Conservation (phyloP, 2,888 invertebrate genomes). For the Halictus quadricinctus region DNA sequence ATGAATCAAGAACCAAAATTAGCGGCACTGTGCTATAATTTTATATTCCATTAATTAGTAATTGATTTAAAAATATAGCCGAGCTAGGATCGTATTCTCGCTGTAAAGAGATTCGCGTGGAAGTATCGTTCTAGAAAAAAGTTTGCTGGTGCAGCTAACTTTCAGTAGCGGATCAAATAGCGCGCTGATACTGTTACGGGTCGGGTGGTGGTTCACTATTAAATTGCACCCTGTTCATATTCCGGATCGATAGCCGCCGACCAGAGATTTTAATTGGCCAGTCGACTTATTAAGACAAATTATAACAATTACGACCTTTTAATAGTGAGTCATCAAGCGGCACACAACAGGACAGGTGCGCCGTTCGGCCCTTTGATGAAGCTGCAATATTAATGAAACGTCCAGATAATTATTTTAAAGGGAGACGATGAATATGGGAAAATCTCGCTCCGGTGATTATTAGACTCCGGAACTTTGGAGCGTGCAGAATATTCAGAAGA, state of each 20-base stretch:
- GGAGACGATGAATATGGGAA: background rate
- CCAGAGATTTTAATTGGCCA: slow-evolving; percentile 10
- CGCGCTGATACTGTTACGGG: background rate
- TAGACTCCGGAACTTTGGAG: background rate
- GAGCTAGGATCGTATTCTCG: background rate
- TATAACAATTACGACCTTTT: background rate
- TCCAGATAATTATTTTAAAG: background rate
- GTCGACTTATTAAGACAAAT: slow-evolving; percentile 9
- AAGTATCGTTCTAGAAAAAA: background rate
- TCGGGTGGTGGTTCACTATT: background rate
- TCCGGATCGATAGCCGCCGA: background rate
- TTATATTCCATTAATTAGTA: background rate
- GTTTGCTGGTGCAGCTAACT: background rate
- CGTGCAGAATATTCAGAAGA: background rate
- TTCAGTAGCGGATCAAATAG: background rate
- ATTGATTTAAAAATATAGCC: background rate
- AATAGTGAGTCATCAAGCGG: background rate
- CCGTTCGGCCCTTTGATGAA: background rate
- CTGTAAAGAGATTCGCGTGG: background rate
- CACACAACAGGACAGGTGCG: background rate
- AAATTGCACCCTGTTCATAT: slow-evolving; percentile 7
- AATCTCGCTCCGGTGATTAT: background rate
- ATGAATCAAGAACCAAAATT: background rate
- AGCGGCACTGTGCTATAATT: background rate
- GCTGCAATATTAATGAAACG: background rate